Evolutionary conservation across 2,888 invertebrate genomes (phyloP).

Genomic region (Drosophila antonietae): DNA sequence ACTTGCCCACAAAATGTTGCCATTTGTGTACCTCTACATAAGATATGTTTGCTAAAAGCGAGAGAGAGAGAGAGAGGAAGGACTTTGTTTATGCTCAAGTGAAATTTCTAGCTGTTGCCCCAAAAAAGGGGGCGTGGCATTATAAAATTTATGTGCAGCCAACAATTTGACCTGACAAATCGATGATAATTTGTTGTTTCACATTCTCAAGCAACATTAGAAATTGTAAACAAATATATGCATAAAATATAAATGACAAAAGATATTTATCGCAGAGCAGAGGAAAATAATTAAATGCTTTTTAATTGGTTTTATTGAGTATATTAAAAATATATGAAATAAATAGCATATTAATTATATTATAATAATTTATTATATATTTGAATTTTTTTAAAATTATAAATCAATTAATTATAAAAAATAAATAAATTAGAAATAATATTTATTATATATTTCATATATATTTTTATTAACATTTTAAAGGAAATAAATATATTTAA

Average conservation of each 20-base stretch:
- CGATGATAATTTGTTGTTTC: slow-evolving; percentile 42
- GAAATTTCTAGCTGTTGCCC: slow-evolving; percentile 38
- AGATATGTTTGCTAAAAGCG: slow-evolving; percentile 51
- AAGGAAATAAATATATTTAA: too few species aligned
- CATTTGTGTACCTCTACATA: slow-evolving; percentile 58
- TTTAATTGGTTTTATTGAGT: neutral
- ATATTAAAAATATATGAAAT: too few species aligned
- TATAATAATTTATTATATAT: too few species aligned
- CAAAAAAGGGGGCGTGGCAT: slow-evolving; percentile 16
- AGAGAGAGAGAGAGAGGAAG: neutral
- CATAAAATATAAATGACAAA: neutral
- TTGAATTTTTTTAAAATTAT: too few species aligned
- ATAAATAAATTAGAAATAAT: too few species aligned
- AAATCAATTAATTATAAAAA: too few species aligned
- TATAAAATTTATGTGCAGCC: slow-evolving; percentile 54
- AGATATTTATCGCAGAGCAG: neutral
- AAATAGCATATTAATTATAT: too few species aligned
- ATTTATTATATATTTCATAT: too few species aligned
- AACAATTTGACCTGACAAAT: slow-evolving; percentile 57
- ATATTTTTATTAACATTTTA: too few species aligned
- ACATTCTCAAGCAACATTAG: slow-evolving; percentile 2
- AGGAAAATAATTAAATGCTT: neutral
- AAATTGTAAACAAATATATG: neutral
- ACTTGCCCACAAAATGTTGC: slow-evolving; percentile 68
- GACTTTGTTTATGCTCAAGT: slow-evolving; percentile 44